A percentile compares a stretch with the other conserved stretches of the same genome.
phyloP scores from a whole-genome alignment of 2,797 vertebrate species.

The Vespertilio murinus region DNA sequence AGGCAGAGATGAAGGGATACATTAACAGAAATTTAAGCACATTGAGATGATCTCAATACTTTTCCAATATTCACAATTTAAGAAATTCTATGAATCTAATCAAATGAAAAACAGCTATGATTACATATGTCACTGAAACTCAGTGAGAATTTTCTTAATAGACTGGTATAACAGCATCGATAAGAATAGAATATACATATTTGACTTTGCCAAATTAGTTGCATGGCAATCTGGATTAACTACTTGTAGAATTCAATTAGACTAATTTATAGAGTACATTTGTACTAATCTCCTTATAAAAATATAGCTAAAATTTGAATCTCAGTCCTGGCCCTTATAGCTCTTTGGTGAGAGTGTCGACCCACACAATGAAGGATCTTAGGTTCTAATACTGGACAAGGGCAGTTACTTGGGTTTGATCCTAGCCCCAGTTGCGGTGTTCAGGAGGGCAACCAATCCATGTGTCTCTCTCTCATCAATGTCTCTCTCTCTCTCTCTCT shows the following conservation, averaged over 20 bases:
- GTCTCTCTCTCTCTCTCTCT: neutral
- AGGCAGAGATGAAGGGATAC: neutral
- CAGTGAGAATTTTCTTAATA: neutral
- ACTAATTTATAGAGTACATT: neutral
- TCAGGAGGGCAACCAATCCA: neutral
- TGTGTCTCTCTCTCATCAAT: neutral
- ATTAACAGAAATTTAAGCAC: constrained; percentile 41
- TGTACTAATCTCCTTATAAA: neutral
- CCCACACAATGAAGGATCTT: neutral
- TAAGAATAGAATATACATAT: neutral
- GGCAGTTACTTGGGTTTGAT: neutral
- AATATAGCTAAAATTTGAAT: neutral
- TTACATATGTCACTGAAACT: constrained; percentile 21
- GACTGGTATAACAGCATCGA: neutral
- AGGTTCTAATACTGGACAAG: neutral
- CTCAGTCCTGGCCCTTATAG: too few species aligned
- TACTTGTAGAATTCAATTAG: neutral
- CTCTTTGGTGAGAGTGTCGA: neutral
- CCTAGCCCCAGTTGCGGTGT: neutral
- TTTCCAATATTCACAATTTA: constrained; percentile 34
- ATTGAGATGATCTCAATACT: constrained; percentile 37
- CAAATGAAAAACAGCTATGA: neutral
- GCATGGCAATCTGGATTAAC: neutral
- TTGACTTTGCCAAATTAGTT: neutral
- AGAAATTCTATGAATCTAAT: constrained; percentile 38